These are phyloP conservation scores for Genyomyrus donnyi DNA, from an alignment of 2,113 vertebrate genomes.

Conservation along the genomic window DNA sequence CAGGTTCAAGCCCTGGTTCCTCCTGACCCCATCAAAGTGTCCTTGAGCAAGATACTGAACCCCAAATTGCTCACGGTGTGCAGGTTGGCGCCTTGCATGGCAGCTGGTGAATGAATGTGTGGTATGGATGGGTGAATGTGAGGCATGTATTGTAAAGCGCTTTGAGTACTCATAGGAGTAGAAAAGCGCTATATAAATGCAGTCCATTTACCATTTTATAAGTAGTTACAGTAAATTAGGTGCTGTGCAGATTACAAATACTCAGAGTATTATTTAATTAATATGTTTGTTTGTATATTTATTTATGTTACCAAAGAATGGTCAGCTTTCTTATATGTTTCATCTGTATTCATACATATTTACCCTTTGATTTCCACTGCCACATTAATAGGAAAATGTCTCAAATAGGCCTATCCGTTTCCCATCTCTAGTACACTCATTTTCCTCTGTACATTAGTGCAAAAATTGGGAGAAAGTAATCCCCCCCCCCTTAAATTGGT, in stretches of 20 bases:
- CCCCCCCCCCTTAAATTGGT: not conserved
- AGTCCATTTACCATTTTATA: not conserved
- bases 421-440: not conserved
- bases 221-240: not conserved
- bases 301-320: not conserved
- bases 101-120: too few relatives aligned
- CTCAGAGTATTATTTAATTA: not conserved
- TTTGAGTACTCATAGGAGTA: too few relatives aligned
- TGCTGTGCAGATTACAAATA: not conserved
- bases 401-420: not conserved
- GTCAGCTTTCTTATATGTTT: not conserved
- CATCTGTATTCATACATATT: not conserved
- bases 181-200: too few relatives aligned
- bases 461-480: not conserved
- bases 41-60: too few relatives aligned
- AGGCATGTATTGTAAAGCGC: too few relatives aligned
- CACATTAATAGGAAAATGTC: not conserved
- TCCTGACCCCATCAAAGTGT: too few relatives aligned
- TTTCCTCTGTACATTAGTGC: not conserved
- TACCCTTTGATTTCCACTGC: not conserved
- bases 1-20: too few relatives aligned
- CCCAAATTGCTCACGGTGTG: too few relatives aligned
- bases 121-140: too few relatives aligned
- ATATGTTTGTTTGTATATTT: not conserved
- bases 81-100: too few relatives aligned